A percentile compares a stretch with the other conserved stretches of the same genome.
These are phyloP conservation scores for Dascyllus trimaculatus DNA, from an alignment of 2,113 vertebrate species.

Conservation along the genomic window DNA sequence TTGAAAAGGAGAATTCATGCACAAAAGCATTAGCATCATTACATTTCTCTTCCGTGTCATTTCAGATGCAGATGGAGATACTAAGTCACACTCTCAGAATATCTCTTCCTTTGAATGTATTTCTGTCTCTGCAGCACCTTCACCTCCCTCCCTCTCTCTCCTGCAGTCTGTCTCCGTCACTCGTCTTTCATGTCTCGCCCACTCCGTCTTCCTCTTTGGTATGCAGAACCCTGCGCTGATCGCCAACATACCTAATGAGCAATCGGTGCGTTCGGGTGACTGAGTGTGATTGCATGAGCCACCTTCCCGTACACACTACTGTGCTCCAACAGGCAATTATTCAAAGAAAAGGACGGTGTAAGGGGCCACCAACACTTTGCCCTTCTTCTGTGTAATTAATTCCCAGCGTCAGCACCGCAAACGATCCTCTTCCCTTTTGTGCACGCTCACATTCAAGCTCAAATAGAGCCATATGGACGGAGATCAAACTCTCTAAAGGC, in stretches of 20 bases:
- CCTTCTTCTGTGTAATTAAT: slow-evolving; percentile 57
- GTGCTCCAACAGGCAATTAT: slow-evolving; percentile 55
- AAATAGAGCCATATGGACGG: slow-evolving; percentile 32
- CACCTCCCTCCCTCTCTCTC: neutral
- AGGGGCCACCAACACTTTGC: slow-evolving; percentile 44
- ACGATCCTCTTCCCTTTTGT: slow-evolving; percentile 33
- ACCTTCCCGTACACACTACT: slow-evolving; percentile 11
- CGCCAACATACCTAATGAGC: slow-evolving; percentile 59
- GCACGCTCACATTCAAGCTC: slow-evolving; percentile 9
- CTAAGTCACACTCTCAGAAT: neutral
- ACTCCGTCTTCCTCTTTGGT: slow-evolving; percentile 28
- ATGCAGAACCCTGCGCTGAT: slow-evolving; percentile 25
- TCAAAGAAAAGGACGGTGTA: slow-evolving; percentile 39
- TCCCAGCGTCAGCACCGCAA: slow-evolving; percentile 28
- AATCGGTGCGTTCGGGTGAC: slow-evolving; percentile 35
- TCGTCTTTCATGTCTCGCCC: neutral
- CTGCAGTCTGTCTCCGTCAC: neutral
- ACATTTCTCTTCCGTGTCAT: too few relatives aligned
- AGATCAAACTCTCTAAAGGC: slow-evolving; percentile 12
- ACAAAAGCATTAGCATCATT: neutral
- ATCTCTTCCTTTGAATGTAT: neutral
- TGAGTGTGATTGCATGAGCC: slow-evolving; percentile 25
- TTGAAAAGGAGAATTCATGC: neutral
- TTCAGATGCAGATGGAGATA: neutral
- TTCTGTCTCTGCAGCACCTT: slow-evolving; percentile 10